A percentile compares a stretch with the other conserved stretches of the same genome.
These are phyloP conservation scores for Blastobasis adustella DNA, from an alignment of 2,888 invertebrate species.

Conservation along the genomic window DNA sequence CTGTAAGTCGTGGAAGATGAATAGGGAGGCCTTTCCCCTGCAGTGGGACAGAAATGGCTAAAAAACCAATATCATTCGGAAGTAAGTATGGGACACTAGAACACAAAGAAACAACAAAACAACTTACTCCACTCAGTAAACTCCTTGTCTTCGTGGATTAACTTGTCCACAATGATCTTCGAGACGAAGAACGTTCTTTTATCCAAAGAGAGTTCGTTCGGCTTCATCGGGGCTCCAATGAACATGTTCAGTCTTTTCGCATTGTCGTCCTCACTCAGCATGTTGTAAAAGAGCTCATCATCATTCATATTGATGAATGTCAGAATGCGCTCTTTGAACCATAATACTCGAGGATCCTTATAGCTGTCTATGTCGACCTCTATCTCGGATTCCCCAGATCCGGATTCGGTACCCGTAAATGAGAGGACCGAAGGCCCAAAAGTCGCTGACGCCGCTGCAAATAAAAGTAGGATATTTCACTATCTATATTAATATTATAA, in stretches of 20 bases:
- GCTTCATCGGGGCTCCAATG: conserved; percentile 32
- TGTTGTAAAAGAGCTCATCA: conserved; percentile 74
- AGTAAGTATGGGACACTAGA: not conserved
- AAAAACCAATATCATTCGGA: too few species aligned
- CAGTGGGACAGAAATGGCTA: too few species aligned
- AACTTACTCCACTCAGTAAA: conserved; percentile 83
- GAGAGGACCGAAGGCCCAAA: too few species aligned
- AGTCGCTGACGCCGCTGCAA: too few species aligned
- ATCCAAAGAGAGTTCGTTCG: conserved; percentile 55
- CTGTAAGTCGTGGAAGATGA: too few species aligned
- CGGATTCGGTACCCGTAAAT: too few species aligned
- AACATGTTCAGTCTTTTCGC: conserved; percentile 52
- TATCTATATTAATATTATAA: too few species aligned
- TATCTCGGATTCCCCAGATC: not conserved
- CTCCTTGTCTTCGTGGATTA: conserved; percentile 81
- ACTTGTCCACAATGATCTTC: conserved; percentile 81
- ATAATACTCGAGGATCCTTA: conserved; percentile 76
- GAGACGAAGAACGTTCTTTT: conserved; percentile 79
- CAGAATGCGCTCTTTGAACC: conserved; percentile 80
- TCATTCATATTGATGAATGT: conserved; percentile 72
- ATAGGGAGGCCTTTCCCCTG: too few species aligned
- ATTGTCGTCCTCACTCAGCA: conserved; percentile 70
- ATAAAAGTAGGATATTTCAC: too few species aligned
- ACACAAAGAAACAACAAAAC: not conserved
- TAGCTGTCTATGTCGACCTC: conserved; percentile 23